These are phyloP conservation scores for Ophion ventricosus DNA, from an alignment of 2,888 invertebrate genomes.

Conservation along the genomic window DNA sequence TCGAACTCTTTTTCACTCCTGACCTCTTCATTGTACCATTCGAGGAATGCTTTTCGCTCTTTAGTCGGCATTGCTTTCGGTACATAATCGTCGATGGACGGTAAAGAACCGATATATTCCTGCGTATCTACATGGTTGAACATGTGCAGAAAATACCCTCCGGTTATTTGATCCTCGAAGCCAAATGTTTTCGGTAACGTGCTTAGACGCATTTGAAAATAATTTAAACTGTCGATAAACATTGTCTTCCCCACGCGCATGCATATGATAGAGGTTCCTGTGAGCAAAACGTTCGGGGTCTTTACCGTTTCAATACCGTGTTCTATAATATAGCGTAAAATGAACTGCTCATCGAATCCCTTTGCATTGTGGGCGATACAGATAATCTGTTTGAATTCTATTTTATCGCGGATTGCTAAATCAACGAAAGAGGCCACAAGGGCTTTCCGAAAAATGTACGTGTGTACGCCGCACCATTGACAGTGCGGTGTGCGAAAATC, in stretches of 20 bases:
- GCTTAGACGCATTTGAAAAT: neutral
- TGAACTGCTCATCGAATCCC: constrained; percentile 61
- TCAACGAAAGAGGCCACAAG: too few relatives aligned
- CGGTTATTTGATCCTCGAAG: too few relatives aligned
- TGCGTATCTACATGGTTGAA: neutral
- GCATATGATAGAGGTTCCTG: neutral
- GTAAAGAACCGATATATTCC: neutral
- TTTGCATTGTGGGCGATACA: constrained; percentile 57
- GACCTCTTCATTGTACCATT: neutral
- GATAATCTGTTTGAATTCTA: constrained; percentile 40
- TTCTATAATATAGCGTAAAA: neutral
- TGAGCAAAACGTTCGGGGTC: neutral
- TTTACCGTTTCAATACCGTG: neutral
- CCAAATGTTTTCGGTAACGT: too few relatives aligned
- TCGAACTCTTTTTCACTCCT: too few relatives aligned
- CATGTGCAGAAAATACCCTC: neutral
- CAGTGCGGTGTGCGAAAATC: neutral
- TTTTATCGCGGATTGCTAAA: neutral
- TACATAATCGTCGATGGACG: neutral
- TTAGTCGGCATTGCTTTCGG: too few relatives aligned
- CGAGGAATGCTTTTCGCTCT: neutral
- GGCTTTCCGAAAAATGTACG: neutral
- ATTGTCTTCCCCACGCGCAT: neutral
- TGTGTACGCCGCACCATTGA: neutral
- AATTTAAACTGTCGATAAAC: neutral